Conservation (phyloP, 2,888 invertebrate genomes). For the Hydriomena furcata region DNA sequence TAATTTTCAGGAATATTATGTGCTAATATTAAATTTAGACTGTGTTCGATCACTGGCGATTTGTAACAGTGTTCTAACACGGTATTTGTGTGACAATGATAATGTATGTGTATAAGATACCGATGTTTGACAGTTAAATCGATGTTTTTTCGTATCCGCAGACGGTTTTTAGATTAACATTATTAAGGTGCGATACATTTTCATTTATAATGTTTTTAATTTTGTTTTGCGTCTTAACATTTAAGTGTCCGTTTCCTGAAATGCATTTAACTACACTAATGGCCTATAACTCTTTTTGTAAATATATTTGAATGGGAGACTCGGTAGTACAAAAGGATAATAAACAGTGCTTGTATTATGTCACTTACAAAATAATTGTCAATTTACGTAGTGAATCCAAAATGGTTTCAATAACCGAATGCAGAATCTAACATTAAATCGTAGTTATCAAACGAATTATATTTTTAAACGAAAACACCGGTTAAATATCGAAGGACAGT, state of each 20-base stretch:
- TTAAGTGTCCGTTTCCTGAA: conserved; percentile 37
- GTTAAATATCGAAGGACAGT: conserved; percentile 1
- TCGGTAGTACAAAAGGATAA: conserved; percentile 53
- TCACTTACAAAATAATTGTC: not conserved
- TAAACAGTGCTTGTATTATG: conserved; percentile 30
- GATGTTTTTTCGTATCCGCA: not conserved
- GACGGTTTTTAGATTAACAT: conserved; percentile 35
- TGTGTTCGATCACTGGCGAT: not conserved
- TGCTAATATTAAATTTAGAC: conserved; percentile 18
- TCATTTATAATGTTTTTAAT: conserved; percentile 34
- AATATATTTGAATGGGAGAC: conserved; percentile 54
- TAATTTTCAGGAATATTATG: conserved; percentile 14
- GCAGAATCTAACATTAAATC: conserved; percentile 6
- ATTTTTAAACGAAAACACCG: conserved; percentile 9
- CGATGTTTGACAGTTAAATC: conserved; percentile 3
- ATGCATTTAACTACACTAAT: conserved; percentile 73
- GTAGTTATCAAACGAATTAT: conserved; percentile 15
- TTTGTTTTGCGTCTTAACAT: conserved; percentile 34
- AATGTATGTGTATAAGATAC: not conserved
- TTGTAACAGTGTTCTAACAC: conserved; percentile 1
- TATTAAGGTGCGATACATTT: conserved; percentile 37
- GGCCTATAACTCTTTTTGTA: conserved; percentile 68
- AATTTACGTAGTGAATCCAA: conserved; percentile 8
- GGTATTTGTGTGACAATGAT: not conserved
- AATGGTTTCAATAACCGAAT: conserved; percentile 1